Conservation (phyloP, 2,888 invertebrate species). For the Scaptodrosophila latifasciaeformis region DNA sequence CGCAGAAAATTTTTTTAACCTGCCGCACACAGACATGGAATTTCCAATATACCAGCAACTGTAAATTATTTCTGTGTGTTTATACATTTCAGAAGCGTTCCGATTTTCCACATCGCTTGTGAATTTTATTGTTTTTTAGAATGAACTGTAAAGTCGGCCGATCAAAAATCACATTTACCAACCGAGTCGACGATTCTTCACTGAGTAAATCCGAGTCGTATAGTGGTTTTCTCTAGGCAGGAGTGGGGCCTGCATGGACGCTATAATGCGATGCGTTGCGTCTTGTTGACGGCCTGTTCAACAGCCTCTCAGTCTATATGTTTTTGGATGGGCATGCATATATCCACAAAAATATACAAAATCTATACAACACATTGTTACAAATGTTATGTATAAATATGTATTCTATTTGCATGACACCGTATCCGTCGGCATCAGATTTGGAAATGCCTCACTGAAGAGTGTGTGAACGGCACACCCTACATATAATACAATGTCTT, state of each 20-base stretch:
- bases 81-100: constrained; percentile 29
- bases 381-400: too few relatives aligned
- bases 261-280: constrained; percentile 70
- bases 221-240: constrained; percentile 57
- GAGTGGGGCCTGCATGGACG: constrained; percentile 44
- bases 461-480: too few relatives aligned
- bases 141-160: constrained; percentile 67
- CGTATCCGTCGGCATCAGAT: too few relatives aligned
- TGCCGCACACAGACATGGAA: constrained; percentile 33
- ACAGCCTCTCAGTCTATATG: too few relatives aligned
- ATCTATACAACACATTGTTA: too few relatives aligned
- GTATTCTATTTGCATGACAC: too few relatives aligned
- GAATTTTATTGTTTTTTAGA: constrained; percentile 70
- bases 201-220: constrained; percentile 55
- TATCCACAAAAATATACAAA: too few relatives aligned
- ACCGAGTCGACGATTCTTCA: constrained; percentile 31
- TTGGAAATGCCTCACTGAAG: too few relatives aligned
- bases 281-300: too few relatives aligned
- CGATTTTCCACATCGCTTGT: constrained; percentile 57
- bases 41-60: not conserved
- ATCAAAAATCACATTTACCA: constrained; percentile 59
- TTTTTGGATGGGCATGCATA: constrained; percentile 8
- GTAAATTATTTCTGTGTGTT: not conserved
- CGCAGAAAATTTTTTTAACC: constrained; percentile 47
- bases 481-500: too few relatives aligned